Base-by-base conservation (phyloP, 2,113 vertebrate species). In the Hemibagrus wyckioides region DNA sequence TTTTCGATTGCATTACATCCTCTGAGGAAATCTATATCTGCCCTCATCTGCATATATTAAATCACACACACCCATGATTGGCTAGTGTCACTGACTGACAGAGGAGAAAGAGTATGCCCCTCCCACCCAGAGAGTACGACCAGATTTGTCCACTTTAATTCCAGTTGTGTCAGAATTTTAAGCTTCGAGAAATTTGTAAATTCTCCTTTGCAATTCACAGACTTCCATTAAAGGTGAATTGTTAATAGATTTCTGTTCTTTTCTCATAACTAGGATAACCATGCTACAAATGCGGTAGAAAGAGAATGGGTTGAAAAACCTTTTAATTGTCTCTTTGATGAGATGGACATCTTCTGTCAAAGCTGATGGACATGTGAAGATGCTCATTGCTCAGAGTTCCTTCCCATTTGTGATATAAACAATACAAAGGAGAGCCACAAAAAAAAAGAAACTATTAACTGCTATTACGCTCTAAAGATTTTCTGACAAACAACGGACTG, bases 341-440 rank as follows among this genome's bases (percentile, higher is more conserved):
- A 44, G 17, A 83, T 28, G 36, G 71, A 75, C 71, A 80, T 36
- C 77, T 56, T 80, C 54, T 80, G 79, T 80, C 30, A 23, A 57
- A 80, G 41, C 54, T 3, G n/a, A 17, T 33, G 33, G n/a, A 54
- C 21, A n/a, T 71, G 17, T 75, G 41, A 75, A 41, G 17, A 79
- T 79, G 77, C 33, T 59, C 52, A 25, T 56, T 80, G 77, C 30
- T 80, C 76, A 54, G 76, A 54, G n/a, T 19, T n/a, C n/a, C 44
- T 52, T 79, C 30, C 75, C 61, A 69, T 25, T 25, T 73, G 50
- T 36, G 10, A 69, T 36, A 39, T 14, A 36, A 56, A 36, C 15
- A 30, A 65, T 30, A 19, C 19, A n/a, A 75, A 56, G 23, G 14
- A 84, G 67, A 75, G 28, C 67, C 44, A 41, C 83, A n/a, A 54